Conservation (phyloP, 2,888 invertebrate genomes). For the Thumatha senex region DNA sequence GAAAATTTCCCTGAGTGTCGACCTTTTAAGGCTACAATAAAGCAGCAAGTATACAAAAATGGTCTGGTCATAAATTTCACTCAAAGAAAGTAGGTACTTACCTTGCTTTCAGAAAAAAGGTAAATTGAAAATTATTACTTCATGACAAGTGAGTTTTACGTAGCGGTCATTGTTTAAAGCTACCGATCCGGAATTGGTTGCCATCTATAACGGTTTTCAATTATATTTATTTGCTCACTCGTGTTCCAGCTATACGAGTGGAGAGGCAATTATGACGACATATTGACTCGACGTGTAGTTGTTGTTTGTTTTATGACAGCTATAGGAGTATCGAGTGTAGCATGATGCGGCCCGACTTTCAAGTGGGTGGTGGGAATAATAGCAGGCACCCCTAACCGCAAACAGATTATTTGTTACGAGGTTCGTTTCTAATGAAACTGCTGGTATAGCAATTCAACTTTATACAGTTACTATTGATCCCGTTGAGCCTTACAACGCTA, state of each 20-base stretch:
- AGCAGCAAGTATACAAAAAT: constrained; percentile 26
- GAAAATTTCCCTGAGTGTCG: neutral
- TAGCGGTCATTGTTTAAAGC: constrained; percentile 54
- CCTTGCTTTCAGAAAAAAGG: constrained; percentile 45
- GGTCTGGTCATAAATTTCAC: constrained; percentile 44
- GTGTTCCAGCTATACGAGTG: constrained; percentile 48
- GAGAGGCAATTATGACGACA: constrained; percentile 68
- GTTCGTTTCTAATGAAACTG: constrained; percentile 53
- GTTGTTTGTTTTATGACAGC: constrained; percentile 58
- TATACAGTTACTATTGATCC: neutral
- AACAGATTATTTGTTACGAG: constrained; percentile 61
- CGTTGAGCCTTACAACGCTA: too few relatives aligned
- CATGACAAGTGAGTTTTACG: constrained; percentile 25
- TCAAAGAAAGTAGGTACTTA: constrained; percentile 34
- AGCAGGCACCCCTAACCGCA: constrained; percentile 37
- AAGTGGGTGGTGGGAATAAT: constrained; percentile 46
- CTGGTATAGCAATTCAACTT: constrained; percentile 29
- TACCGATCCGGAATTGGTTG: constrained; percentile 46
- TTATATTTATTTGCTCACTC: constrained; percentile 52
- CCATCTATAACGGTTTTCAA: constrained; percentile 46
- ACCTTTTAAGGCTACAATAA: constrained; percentile 42
- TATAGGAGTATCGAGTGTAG: constrained; percentile 47
- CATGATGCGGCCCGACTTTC: constrained; percentile 39
- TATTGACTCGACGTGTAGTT: constrained; percentile 62
- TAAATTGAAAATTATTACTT: constrained; percentile 43